These are phyloP conservation scores for Furcula furcula DNA, from an alignment of 2,888 invertebrate genomes.

Conservation along the genomic window DNA sequence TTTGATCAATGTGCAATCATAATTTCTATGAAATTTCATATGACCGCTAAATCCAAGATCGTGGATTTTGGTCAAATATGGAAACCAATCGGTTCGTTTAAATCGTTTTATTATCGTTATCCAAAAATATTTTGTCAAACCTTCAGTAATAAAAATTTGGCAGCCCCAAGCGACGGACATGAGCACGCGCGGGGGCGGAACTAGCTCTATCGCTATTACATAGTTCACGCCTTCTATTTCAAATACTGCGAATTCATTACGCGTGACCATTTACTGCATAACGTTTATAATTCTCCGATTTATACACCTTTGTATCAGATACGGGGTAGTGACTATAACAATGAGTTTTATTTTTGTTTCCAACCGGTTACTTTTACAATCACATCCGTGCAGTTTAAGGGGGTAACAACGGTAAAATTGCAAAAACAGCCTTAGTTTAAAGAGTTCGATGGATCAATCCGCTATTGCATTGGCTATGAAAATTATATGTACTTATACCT, in stretches of 20 bases:
- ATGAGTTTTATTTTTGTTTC: constrained; percentile 8
- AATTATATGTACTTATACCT: too few relatives aligned
- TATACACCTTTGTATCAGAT: constrained; percentile 11
- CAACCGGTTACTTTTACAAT: constrained; percentile 3
- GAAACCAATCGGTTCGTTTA: too few relatives aligned
- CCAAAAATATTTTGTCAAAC: too few relatives aligned
- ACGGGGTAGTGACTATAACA: neutral
- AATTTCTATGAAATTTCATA: too few relatives aligned
- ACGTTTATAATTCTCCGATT: constrained; percentile 7
- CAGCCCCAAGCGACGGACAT: constrained; percentile 27
- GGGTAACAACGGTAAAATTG: too few relatives aligned
- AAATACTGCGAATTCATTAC: constrained; percentile 37
- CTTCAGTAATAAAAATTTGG: constrained; percentile 33
- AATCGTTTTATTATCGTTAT: too few relatives aligned
- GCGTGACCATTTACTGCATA: constrained; percentile 30
- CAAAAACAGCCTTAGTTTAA: too few relatives aligned
- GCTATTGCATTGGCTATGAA: too few relatives aligned
- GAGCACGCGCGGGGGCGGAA: constrained; percentile 54
- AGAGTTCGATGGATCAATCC: too few relatives aligned
- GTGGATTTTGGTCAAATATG: too few relatives aligned
- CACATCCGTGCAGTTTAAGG: neutral
- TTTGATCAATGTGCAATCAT: too few relatives aligned
- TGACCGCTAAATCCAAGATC: too few relatives aligned
- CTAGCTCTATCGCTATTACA: constrained; percentile 31
- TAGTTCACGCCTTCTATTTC: constrained; percentile 43